Base-by-base conservation (phyloP, 1,140 invertebrate species). In the Ips nitidus region DNA sequence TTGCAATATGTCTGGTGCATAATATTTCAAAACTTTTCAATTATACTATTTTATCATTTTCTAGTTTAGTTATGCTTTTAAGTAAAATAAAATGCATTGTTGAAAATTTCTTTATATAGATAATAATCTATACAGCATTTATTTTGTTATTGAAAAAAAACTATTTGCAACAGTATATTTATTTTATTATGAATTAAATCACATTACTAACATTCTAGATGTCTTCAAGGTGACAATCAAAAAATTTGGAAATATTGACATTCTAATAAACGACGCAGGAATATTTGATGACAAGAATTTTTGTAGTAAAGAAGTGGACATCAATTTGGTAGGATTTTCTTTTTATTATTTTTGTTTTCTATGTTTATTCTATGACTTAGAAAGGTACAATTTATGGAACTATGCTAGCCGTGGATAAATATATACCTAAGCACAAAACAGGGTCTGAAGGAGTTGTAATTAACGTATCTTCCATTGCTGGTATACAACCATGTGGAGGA, bases 261-360 rank as follows among this genome's bases (percentile, higher is more conserved):
- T 72, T 56, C 7, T 72, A 52, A 67, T 73, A 75, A 79, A 85
- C 42, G 82, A 83, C 64, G 83, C 84, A 58, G 80, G 83, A 42
- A 82, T 84, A 66, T 74, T 84, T 36, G 79, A 83, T 53, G 84
- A 84, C 67, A 71, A 79, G 62, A 22, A 22, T 22, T 22, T 22
- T 22, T 84, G 83, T 82, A 78, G 83, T 64, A 78, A 72, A 59
- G 79, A 82, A 75, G 80, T 84, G 38, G 75, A 79, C 5, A 77
- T 85, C 5, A 84, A 85, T 71, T 71, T 84, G 64, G 84, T 85
- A 75, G 80, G 80, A 77, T 55, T 36, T 47, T 8, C n/a, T 47
- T 47, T 5, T 40, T 55, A 55, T 36, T 55, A 55, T 6, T 4
- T 36, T 55, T 55, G 4, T 4, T 41, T 41, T 41, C 42, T 42